Percentiles rank a stretch among this genome's conserved stretches.
Conservation (phyloP, 2,888 invertebrate species). For the Tinea trinotella region DNA sequence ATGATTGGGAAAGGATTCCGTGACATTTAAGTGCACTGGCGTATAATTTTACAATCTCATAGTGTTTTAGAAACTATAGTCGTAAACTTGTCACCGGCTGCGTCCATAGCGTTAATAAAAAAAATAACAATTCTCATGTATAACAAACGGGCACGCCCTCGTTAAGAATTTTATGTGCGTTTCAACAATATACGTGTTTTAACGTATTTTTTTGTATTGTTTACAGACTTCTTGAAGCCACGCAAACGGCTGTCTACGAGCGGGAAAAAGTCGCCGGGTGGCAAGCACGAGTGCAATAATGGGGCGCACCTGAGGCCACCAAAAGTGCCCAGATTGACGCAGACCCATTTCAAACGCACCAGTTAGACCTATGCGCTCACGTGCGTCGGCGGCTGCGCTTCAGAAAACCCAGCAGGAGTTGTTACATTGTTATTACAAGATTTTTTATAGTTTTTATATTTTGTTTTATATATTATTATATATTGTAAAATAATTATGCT, state of each 20-base stretch:
- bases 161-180: neutral
- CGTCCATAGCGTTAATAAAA: neutral
- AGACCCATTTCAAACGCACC: slow-evolving; percentile 54
- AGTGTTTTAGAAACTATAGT: slow-evolving; percentile 45
- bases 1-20: slow-evolving; percentile 42
- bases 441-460: neutral
- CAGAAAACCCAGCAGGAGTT: slow-evolving; percentile 31
- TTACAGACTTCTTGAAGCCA: slow-evolving; percentile 79
- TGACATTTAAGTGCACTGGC: slow-evolving; percentile 40
- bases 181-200: neutral
- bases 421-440: neutral
- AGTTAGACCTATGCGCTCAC: slow-evolving; percentile 42
- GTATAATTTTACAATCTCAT: slow-evolving; percentile 24
- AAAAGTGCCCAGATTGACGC: slow-evolving; percentile 57
- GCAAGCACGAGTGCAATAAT: slow-evolving; percentile 60
- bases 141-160: neutral
- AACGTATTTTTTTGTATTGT: slow-evolving; percentile 24
- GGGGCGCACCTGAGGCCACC: slow-evolving; percentile 63
- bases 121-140: neutral
- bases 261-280: slow-evolving; percentile 61
- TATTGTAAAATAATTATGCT: neutral
- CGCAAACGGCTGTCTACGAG: slow-evolving; percentile 72
- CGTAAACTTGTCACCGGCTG: slow-evolving; percentile 51
- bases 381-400: neutral
- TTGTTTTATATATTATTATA: neutral